Percentiles rank a stretch among this genome's conserved stretches.
phyloP scores from a whole-genome alignment of 1,140 invertebrate species.

The Lordiphosa mommai region DNA sequence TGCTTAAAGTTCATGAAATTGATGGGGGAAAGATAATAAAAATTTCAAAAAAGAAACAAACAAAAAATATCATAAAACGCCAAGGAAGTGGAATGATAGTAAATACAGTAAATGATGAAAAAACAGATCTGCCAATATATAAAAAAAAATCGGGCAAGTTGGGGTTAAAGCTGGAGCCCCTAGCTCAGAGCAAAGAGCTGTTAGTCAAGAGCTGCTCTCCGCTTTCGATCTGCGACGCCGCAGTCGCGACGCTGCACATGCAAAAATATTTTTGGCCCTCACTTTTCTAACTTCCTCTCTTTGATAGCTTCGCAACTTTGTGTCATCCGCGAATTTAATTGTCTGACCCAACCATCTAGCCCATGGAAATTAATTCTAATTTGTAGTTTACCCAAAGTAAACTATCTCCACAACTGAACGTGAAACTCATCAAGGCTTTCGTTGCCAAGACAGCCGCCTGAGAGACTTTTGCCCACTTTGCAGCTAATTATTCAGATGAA shows the following conservation, averaged over 20 bases:
- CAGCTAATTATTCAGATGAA: constrained; percentile 77
- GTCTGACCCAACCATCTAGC: no score
- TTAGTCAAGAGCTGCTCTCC: no score
- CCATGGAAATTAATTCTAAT: constrained; percentile 73
- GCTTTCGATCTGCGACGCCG: no score
- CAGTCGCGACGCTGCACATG: no score
- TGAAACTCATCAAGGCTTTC: constrained; percentile 16
- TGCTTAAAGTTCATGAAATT: constrained; percentile 59
- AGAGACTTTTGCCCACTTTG: constrained; percentile 62
- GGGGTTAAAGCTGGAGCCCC: no score
- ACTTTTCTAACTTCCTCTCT: no score
- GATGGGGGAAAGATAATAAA: constrained; percentile 32
- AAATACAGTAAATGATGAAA: neutral
- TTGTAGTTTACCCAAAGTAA: constrained; percentile 54
- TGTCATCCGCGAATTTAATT: no score
- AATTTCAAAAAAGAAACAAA: constrained; percentile 9
- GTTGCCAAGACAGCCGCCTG: constrained; percentile 17
- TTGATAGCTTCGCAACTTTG: no score
- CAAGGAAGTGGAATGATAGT: neutral
- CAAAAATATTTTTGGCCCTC: no score
- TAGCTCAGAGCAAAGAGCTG: no score
- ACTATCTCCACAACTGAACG: constrained; percentile 45
- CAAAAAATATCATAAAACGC: neutral
- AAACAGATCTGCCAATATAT: no score
- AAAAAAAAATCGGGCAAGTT: no score